A percentile compares a stretch with the other conserved stretches of the same genome.
These are phyloP conservation scores for Sycobia sp. DNA, from an alignment of 1,140 invertebrate species.

Conservation along the genomic window DNA sequence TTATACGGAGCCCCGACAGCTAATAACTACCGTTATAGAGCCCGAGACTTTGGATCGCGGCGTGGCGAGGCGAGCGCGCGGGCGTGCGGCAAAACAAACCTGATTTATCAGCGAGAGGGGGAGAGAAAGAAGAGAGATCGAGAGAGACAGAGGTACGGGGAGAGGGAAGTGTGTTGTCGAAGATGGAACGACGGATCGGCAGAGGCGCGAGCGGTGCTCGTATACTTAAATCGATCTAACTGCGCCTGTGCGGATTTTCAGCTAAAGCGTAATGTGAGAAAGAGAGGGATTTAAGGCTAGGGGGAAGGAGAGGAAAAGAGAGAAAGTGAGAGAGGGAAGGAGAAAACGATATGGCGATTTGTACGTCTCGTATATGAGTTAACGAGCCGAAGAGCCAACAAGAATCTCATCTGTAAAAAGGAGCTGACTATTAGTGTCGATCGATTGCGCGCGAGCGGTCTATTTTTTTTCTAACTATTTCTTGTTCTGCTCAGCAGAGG, in stretches of 20 bases:
- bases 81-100: conserved; percentile 23
- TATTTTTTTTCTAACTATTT: too few species aligned
- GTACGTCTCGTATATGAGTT: neutral
- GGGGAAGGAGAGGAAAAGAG: neutral
- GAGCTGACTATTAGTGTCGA: too few species aligned
- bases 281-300: neutral
- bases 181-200: neutral
- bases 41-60: neutral
- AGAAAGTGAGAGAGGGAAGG: neutral
- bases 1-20: conserved; percentile 41
- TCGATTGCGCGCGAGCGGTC: too few species aligned
- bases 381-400: too few species aligned
- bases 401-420: too few species aligned
- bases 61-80: neutral
- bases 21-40: conserved; percentile 46
- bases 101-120: conserved; percentile 38
- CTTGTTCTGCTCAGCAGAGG: too few species aligned
- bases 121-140: too few species aligned
- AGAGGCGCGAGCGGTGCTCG: neutral
- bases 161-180: neutral
- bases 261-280: conserved; percentile 9
- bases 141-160: neutral
- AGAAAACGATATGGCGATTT: too few species aligned
- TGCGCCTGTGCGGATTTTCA: conserved; percentile 13
- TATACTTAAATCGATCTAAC: conserved; percentile 15